Base-by-base conservation (phyloP, 2,797 vertebrate genomes). In the Sebastes variabilis region DNA sequence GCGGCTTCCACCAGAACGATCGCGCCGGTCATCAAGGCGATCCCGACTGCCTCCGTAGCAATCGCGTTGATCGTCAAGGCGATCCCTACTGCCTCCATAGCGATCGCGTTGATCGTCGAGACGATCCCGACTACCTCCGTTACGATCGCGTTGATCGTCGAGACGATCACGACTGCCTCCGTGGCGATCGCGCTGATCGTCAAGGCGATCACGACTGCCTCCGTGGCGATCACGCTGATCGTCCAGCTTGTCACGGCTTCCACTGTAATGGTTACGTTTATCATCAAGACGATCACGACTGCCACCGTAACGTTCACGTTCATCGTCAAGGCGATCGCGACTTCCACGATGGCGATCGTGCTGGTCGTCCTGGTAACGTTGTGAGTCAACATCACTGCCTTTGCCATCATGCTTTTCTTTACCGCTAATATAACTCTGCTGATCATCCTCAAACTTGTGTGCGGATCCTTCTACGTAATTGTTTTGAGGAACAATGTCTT, bases 401-500 rank as follows among this genome's bases (percentile, higher is more conserved):
- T 85, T 82, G 14, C 58, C 91, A 3, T 77, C 85, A 9, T 66
- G 6, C 22, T 8, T 85, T 16, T 88, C 90, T 61, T 64, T 83
- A 8, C 75, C 75, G 25, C 90, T 83, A 14, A 42, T 30, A 32
- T 90, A 54, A 83, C 84, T 88, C 13, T 73, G 49, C 16, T 87
- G 80, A 64, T 91, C 89, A 9, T 91, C 90, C 6, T 93, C 92
- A 20, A 72, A 6, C 16, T 22, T 71, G 18, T 27, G 75, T 5
- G 22, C 77, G 18, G 10, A 42, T 49, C 54, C 25, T 64, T 20
- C 75, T 24, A 38, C 4, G 2, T 60, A 29, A 22, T 3, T 36
- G 13, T 64, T 84, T 79, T 77, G 59, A 72, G 79, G 77, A 77
- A 16, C 42, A 49, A 30, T 5, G 1, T 56, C 46, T 8, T 71